Conservation (phyloP, 2,113 vertebrate genomes). For the Procavia capensis region DNA sequence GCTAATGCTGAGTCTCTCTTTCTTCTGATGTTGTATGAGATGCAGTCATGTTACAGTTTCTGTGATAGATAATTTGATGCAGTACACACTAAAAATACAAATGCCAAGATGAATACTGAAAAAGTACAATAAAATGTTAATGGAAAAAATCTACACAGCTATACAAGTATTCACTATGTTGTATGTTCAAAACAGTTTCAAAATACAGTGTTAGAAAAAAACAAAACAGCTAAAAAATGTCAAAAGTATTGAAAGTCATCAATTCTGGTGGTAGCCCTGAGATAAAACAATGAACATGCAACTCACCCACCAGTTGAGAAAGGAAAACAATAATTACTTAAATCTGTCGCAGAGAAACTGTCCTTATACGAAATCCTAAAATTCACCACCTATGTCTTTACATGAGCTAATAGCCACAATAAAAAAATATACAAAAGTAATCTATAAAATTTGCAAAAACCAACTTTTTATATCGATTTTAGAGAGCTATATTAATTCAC, state of each 20-base stretch:
- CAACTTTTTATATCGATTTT: not conserved
- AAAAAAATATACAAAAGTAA: not conserved
- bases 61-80: not conserved
- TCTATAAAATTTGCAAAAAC: slow-evolving; percentile 29
- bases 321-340: not conserved
- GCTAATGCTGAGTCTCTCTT: not conserved
- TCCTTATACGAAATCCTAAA: not conserved
- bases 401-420: not conserved
- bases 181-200: not conserved
- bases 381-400: not conserved
- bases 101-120: not conserved
- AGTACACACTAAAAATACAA: not conserved
- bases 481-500: slow-evolving; percentile 1
- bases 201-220: not conserved
- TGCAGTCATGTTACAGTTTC: not conserved
- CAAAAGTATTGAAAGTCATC: not conserved
- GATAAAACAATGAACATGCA: not conserved
- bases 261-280: not conserved
- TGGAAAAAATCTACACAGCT: not conserved
- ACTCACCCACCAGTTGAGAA: not conserved
- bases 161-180: not conserved
- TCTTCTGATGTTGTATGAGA: not conserved
- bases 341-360: not conserved
- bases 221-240: not conserved
- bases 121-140: not conserved